A percentile compares a stretch with the other conserved stretches of the same genome.
These are phyloP conservation scores for Andrena haemorrhoa DNA, from an alignment of 2,888 invertebrate species.

Conservation along the genomic window DNA sequence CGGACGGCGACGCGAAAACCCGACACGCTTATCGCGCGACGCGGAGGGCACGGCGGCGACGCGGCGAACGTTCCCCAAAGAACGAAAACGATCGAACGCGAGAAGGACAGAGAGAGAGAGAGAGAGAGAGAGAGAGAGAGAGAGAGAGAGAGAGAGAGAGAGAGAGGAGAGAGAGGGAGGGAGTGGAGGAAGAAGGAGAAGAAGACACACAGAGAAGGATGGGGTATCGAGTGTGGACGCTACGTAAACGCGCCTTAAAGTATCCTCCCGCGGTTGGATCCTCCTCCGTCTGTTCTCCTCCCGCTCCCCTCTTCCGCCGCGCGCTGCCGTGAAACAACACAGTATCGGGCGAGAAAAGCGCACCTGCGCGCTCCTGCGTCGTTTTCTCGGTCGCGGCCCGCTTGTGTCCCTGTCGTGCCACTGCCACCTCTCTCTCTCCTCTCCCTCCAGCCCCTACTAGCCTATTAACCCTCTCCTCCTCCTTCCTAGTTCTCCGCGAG, in stretches of 20 bases:
- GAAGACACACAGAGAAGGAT: slow-evolving; percentile 1
- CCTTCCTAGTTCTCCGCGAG: background rate
- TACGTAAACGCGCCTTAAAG: slow-evolving; percentile 61
- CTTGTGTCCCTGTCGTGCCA: slow-evolving; percentile 64
- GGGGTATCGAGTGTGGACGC: slow-evolving; percentile 10
- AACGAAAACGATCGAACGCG: slow-evolving; percentile 18
- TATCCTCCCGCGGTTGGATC: slow-evolving; percentile 25
- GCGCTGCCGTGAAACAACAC: slow-evolving; percentile 32
- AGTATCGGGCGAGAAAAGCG: slow-evolving; percentile 57
- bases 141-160: background rate
- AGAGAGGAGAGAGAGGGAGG: background rate
- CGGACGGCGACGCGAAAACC: slow-evolving; percentile 14
- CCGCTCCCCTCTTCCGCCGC: background rate
- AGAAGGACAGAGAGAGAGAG: background rate
- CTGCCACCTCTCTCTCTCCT: slow-evolving; percentile 11
- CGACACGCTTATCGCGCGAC: slow-evolving; percentile 14
- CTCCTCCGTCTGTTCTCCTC: slow-evolving; percentile 1
- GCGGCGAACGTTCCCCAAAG: too few species aligned
- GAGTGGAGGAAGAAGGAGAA: background rate
- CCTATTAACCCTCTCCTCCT: slow-evolving; percentile 7
- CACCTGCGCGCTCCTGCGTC: slow-evolving; percentile 70
- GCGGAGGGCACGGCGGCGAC: background rate
- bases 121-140: background rate
- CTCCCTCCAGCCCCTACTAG: slow-evolving; percentile 1
- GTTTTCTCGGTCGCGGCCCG: slow-evolving; percentile 72